Evolutionary conservation across 2,113 vertebrate species (phyloP), one percentile per base, ranked within the genome.

Genomic region (Rhinogobius similis): DNA sequence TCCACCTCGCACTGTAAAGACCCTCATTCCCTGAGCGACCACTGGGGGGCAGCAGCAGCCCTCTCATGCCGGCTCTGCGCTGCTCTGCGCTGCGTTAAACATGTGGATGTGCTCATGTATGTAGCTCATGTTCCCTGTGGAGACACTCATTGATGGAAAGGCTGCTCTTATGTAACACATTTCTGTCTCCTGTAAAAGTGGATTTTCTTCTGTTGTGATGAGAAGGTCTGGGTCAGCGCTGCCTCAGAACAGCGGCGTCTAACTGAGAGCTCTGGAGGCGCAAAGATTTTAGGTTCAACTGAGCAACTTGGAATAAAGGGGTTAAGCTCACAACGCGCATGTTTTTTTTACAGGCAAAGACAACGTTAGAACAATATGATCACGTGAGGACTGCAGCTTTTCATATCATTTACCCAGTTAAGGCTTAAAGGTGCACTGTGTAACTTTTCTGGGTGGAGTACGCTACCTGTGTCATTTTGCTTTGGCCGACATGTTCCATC

Each of bases 11-110:
- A 21, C 21, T 46, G 44, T 20, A 6, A 16, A 46, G 14, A 20
- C 24, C 38, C n/a, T 13, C 55, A 13, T 12, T 32, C 29, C 9
- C 23, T n/a, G 38, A n/a, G 16, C 11, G 10, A 55, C 74, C 91
- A 91, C 80, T 32, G 75, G 91, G 87, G 87, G 90, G 90, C 75
- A 84, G 67, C 70, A 74, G 65, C 71, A 83, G 20, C 62, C 53
- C 43, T 70, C 38, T 14, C 27, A 1, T 27, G 32, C 16, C 10
- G 27, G 38, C 20, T 43, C 29, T 1, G 24, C 0, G 1, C 20
- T 14, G 62, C 24, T 67, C 58, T 70, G 24, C 1, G 62, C 12
- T 65, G 56, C 59, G 62, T 56, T 23, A 16, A 58, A 39, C 62
- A 62, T 7, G 16, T 44, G 46, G 65, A 68, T 52, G 7, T 68